Evolutionary conservation across 30 jellyfish, hydroid and myxozoan genomes (phyloP), one percentile per base, ranked within the genome.

Genomic region (Chironex yamaguchii): DNA sequence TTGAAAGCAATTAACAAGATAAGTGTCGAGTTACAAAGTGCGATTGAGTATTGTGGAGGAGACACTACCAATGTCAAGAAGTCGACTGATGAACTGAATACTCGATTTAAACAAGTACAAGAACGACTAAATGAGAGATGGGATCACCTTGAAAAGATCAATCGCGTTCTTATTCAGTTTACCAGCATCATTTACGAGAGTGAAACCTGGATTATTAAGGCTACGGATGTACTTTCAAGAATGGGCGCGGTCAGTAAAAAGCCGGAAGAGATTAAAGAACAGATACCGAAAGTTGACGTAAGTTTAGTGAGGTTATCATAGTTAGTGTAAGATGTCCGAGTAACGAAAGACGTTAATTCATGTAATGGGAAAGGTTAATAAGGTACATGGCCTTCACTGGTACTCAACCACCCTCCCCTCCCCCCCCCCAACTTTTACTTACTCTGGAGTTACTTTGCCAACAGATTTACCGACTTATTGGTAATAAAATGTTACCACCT

Each of bases 211-310:
- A 50, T 87, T 34, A 92, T 72, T 1, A 81, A 54, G 32, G 69
- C 94, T 36, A 34, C 84, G 48, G 49, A 93, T 27, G 90, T 79
- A 34, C 14, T 82, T 21, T 87, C 34, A 17, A 54, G 50, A 52
- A 68, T 51, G 0, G 94, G 79, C 13, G 91, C 97, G 2, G 89
- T 86, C 36, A 76, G 71, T 22, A 88, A 80, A 33, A 81, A 93
- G 4, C 89, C 75, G 4, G 78, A 76, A n/a, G 90, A 84, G 17
- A 97, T 96, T n/a, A 52, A 64, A 54, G 32, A 36, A 26, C 96
- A 87, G 34, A 63, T 93, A 36, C 84, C 35, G 63, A 67, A 67
- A 62, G 71, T 93, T 25, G 98, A 93, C 35, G 98, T 93, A 82
- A 65, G 96, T 85, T 3, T 35, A 22, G n/a, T n/a, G n/a, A n/a